Evolutionary conservation across 2,113 vertebrate genomes (phyloP), one percentile per base, ranked within the genome.

Genomic region (Glaucidium brasilianum): DNA sequence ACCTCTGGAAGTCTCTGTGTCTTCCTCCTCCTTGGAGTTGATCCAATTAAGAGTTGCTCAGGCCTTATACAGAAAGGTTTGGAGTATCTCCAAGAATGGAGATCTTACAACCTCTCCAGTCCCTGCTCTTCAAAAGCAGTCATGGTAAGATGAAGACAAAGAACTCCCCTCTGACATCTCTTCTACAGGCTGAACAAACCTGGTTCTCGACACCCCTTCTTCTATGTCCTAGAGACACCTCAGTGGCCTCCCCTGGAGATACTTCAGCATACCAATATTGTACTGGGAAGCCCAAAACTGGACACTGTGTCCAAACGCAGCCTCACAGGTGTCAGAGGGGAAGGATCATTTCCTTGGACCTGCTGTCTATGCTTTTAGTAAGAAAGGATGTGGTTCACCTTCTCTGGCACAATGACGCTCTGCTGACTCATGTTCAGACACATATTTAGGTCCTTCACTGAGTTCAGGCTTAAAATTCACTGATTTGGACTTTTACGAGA

Each of bases 341-440:
- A 55, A 71, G 7, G 15, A 71, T 26, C 3, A 30, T 26, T 64
- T 80, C 25, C 41, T 43, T 4, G 4, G 66, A 85, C 12, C 29
- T 39, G 4, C 12, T 71, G 35, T 15, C 30, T 69, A 30, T 0
- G 2, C 35, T 52, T 83, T 30, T 22, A 60, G 14, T 45, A 74
- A 63, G 20, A 27, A 0, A 2, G 32, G 26, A 41, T 29, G 15
- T 34, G 22, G 6, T 2, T 47, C 55, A 60, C 7, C 11, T 41
- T 47, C 29, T 85, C 32, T n/a, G 34, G 35, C 39, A 69, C 43
- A 64, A 13, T 2, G 15, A 60, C 25, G 22, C 30, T n/a, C 43
- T 75, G 35, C 23, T 50, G 35, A 52, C 34, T 43, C 49, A 45
- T 2, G 6, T 64, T 52, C 49, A 85, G 35, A 52, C 39, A 68